Conservation (phyloP, 2,888 invertebrate genomes). For the Dryomyza anilis region DNA sequence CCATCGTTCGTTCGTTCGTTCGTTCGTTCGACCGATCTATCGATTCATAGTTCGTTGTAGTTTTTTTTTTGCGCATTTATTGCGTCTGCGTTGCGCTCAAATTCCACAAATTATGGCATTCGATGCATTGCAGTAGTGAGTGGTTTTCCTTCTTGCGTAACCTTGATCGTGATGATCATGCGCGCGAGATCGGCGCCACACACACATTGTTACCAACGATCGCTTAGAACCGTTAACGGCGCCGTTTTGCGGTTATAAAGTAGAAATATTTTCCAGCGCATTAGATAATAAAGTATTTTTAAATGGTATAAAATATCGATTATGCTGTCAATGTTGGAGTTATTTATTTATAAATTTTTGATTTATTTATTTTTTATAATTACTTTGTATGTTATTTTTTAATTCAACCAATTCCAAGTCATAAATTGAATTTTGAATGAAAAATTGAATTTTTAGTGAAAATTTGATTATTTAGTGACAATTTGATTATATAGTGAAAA, state of each 20-base stretch:
- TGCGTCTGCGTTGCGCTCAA: background rate
- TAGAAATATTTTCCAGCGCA: background rate
- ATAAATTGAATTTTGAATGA: too few relatives aligned
- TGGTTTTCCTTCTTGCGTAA: constrained; percentile 34
- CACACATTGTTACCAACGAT: background rate
- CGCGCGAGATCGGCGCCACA: constrained; percentile 40
- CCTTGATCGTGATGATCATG: constrained; percentile 51
- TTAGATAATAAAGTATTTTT: background rate
- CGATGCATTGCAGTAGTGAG: too few relatives aligned
- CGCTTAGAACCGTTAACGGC: background rate
- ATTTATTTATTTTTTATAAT: too few relatives aligned
- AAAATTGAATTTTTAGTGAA: too few relatives aligned
- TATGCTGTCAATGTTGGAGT: background rate
- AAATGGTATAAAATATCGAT: background rate
- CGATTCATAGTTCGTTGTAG: background rate
- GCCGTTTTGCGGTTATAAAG: background rate
- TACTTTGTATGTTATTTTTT: too few relatives aligned
- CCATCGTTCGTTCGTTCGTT: background rate
- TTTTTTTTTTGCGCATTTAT: background rate
- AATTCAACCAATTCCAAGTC: too few relatives aligned
- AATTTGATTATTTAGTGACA: too few relatives aligned
- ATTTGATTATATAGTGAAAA: too few relatives aligned
- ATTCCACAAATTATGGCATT: background rate
- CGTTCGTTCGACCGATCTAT: background rate
- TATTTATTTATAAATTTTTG: background rate